Evolutionary conservation across 2,888 invertebrate genomes (phyloP).

Genomic region (Falcaria lacertinaria): DNA sequence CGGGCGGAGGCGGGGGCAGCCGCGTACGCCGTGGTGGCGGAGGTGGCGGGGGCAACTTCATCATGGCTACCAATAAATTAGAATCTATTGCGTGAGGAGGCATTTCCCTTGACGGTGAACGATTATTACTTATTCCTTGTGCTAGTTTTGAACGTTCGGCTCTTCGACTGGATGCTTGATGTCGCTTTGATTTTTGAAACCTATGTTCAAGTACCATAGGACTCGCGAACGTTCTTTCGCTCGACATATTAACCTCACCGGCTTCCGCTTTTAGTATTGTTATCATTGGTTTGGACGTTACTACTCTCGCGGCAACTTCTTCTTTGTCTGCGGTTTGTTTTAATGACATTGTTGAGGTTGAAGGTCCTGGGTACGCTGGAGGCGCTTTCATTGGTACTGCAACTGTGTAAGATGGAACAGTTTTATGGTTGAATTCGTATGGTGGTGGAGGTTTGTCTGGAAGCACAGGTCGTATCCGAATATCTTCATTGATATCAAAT

Average conservation of each 20-base stretch:
- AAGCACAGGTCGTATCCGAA: constrained; percentile 35
- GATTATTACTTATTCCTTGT: constrained; percentile 61
- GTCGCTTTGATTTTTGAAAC: constrained; percentile 72
- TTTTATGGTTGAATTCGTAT: constrained; percentile 83
- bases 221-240: constrained; percentile 77
- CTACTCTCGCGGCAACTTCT: constrained; percentile 87
- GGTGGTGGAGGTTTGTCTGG: constrained; percentile 83
- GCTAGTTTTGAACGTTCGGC: constrained; percentile 82
- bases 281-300: constrained; percentile 87
- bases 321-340: constrained; percentile 67
- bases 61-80: constrained; percentile 80
- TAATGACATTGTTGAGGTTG: constrained; percentile 27
- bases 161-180: constrained; percentile 78
- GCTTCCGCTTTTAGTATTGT: constrained; percentile 88
- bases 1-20: constrained; percentile 84
- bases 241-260: constrained; percentile 82
- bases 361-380: constrained; percentile 82
- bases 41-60: constrained; percentile 80
- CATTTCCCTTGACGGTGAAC: constrained; percentile 71
- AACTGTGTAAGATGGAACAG: constrained; percentile 54
- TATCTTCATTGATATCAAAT: constrained; percentile 53
- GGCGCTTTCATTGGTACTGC: constrained; percentile 77
- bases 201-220: constrained; percentile 73
- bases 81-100: constrained; percentile 60
- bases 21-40: constrained; percentile 80